These are phyloP conservation scores for Chiloscyllium plagiosum DNA, from an alignment of 2,113 vertebrate genomes.

Conservation along the genomic window DNA sequence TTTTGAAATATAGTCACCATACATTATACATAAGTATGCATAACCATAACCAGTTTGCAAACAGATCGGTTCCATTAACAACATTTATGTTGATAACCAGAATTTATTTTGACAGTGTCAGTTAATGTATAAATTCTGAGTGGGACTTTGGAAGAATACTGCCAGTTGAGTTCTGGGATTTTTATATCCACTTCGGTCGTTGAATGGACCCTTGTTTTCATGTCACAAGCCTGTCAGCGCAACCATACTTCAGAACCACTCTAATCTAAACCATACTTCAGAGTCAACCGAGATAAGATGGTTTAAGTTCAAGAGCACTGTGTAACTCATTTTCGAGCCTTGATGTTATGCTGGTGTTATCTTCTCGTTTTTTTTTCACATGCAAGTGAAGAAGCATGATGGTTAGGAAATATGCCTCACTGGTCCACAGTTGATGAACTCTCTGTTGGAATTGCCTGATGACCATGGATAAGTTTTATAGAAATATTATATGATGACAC, in stretches of 20 bases:
- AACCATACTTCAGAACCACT: background rate
- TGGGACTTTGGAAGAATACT: background rate
- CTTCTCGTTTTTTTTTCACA: background rate
- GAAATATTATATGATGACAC: background rate
- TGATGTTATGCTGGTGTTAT: background rate
- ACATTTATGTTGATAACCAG: background rate
- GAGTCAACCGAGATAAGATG: background rate
- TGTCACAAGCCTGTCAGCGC: background rate
- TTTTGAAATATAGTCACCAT: background rate
- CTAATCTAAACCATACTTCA: background rate
- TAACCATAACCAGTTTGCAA: background rate
- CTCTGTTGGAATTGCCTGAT: background rate
- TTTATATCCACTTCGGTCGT: background rate
- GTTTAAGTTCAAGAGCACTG: background rate
- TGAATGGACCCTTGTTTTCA: background rate
- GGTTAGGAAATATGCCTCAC: background rate
- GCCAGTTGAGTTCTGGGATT: background rate
- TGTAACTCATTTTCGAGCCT: background rate
- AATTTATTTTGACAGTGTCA: background rate
- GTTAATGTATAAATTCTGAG: background rate
- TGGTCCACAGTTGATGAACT: background rate
- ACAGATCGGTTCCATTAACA: background rate
- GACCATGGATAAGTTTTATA: background rate
- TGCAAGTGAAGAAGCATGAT: background rate
- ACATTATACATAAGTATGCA: background rate